Conservation (phyloP, 1,140 invertebrate species). For the Drosophila mauritiana region DNA sequence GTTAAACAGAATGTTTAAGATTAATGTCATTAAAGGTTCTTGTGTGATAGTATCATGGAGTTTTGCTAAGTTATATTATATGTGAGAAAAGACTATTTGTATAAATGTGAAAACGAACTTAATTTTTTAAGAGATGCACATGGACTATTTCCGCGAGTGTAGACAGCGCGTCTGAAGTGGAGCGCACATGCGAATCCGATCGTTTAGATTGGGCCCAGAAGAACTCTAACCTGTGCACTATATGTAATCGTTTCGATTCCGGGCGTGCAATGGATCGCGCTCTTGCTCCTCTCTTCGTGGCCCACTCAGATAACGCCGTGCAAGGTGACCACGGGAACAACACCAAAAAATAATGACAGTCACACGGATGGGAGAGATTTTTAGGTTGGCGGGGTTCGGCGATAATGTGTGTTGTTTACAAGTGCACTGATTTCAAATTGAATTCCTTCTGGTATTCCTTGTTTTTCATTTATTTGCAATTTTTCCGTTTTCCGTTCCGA, state of each 20-base stretch:
- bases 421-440: conserved; percentile 3
- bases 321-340: conserved; percentile 35
- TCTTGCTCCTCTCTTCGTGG: conserved; percentile 23
- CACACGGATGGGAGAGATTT: conserved; percentile 16
- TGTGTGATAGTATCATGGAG: too few relatives aligned
- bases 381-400: background rate
- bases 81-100: too few relatives aligned
- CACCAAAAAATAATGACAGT: conserved; percentile 11
- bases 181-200: conserved; percentile 35
- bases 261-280: conserved; percentile 6
- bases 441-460: background rate
- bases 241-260: conserved; percentile 16
- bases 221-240: conserved; percentile 15
- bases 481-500: background rate
- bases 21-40: background rate
- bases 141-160: background rate
- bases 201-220: conserved; percentile 27
- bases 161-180: conserved; percentile 52
- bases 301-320: conserved; percentile 39
- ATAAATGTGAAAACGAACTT: too few relatives aligned
- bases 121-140: too few relatives aligned
- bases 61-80: too few relatives aligned
- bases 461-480: background rate
- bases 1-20: background rate
- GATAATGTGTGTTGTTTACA: conserved; percentile 33